phyloP scores from a whole-genome alignment of 2,888 invertebrate genomes.

The Hedya salicella region DNA sequence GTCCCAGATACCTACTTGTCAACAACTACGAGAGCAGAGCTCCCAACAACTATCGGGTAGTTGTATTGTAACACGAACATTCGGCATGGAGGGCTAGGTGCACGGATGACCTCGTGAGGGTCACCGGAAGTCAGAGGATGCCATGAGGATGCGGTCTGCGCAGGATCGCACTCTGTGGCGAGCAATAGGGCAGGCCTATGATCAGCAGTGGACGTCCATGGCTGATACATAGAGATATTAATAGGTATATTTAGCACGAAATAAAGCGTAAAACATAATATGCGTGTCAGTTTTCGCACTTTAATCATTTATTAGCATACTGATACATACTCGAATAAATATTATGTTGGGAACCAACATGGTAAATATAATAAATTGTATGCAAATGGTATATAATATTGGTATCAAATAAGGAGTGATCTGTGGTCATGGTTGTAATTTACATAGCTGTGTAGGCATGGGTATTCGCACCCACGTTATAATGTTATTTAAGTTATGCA shows the following conservation, averaged over 20 bases:
- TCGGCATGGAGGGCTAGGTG: too few relatives aligned
- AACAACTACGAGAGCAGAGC: too few relatives aligned
- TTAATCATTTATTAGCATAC: slow-evolving; percentile 24
- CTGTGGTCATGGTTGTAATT: slow-evolving; percentile 34
- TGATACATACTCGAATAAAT: slow-evolving; percentile 20
- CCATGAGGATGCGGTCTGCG: too few relatives aligned
- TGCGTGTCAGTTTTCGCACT: slow-evolving; percentile 23
- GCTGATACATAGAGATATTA: too few relatives aligned
- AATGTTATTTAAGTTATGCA: slow-evolving; percentile 35
- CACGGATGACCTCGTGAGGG: too few relatives aligned
- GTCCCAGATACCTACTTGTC: too few relatives aligned
- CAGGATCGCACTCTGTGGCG: too few relatives aligned
- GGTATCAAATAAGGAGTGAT: slow-evolving; percentile 34
- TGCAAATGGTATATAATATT: slow-evolving; percentile 31
- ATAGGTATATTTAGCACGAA: background rate
- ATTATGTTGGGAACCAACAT: slow-evolving; percentile 22
- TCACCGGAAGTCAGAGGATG: too few relatives aligned
- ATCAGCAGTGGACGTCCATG: too few relatives aligned
- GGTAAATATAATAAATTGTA: slow-evolving; percentile 30
- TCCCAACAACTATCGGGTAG: too few relatives aligned
- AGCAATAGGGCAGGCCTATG: too few relatives aligned
- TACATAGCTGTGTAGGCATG: slow-evolving; percentile 41
- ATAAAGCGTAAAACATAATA: background rate
- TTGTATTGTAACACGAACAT: too few relatives aligned
- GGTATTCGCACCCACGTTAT: slow-evolving; percentile 35